Conservation (phyloP, 2,888 invertebrate species). For the Eubasilissa splendida region DNA sequence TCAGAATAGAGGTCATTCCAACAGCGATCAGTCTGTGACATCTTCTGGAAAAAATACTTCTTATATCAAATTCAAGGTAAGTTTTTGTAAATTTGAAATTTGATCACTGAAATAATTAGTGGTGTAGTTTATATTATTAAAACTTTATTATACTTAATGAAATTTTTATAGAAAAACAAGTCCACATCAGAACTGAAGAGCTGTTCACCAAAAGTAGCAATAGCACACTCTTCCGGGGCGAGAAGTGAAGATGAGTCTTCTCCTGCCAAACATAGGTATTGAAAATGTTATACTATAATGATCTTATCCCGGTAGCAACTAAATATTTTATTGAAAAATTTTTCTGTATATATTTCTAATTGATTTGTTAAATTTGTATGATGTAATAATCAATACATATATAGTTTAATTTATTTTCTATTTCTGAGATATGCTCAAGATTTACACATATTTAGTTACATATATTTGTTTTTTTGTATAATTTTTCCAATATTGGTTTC, state of each 20-base stretch:
- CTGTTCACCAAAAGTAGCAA: conserved; percentile 58
- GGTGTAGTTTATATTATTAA: background rate
- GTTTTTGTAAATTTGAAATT: background rate
- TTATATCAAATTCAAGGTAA: conserved; percentile 69
- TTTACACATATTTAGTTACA: too few relatives aligned
- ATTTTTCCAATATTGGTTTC: too few relatives aligned
- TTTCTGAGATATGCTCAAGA: too few relatives aligned
- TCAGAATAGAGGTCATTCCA: conserved; percentile 55
- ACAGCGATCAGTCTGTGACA: conserved; percentile 62
- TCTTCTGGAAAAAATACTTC: conserved; percentile 65
- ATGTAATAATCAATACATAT: too few relatives aligned
- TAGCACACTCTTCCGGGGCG: conserved; percentile 64
- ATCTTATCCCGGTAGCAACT: too few relatives aligned
- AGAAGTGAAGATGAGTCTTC: conserved; percentile 69
- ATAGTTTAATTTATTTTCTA: too few relatives aligned
- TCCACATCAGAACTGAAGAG: conserved; percentile 70
- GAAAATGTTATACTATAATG: background rate
- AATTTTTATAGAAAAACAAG: conserved; percentile 68
- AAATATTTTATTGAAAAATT: too few relatives aligned
- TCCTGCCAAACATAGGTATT: conserved; percentile 68
- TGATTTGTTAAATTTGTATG: too few relatives aligned
- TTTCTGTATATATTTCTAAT: too few relatives aligned
- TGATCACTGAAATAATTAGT: background rate
- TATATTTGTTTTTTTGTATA: too few relatives aligned
- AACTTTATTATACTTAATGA: background rate